phyloP scores from a whole-genome alignment of 1,140 invertebrate species.

The Harpegnathos saltator region DNA sequence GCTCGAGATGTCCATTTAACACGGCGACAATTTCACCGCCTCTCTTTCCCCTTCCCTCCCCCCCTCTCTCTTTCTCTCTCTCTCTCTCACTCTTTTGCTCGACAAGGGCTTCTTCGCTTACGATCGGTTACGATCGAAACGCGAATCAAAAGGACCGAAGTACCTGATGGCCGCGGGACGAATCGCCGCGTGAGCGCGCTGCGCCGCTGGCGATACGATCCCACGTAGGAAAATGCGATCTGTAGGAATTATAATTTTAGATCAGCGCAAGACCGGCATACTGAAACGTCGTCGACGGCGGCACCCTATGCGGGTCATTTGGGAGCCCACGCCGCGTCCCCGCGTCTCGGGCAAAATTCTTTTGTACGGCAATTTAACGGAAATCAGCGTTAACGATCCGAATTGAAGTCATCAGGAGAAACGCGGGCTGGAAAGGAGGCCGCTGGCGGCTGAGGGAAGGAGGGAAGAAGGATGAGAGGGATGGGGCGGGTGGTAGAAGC shows the following conservation, averaged over 20 bases:
- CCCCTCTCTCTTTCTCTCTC: too few relatives aligned
- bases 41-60: too few relatives aligned
- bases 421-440: background rate
- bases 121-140: constrained; percentile 12
- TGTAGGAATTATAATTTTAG: constrained; percentile 21
- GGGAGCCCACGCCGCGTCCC: constrained; percentile 9
- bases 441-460: background rate
- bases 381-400: constrained; percentile 59
- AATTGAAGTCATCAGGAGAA: constrained; percentile 47
- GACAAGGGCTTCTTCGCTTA: too few relatives aligned
- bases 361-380: constrained; percentile 55
- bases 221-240: constrained; percentile 14
- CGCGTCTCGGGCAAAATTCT: constrained; percentile 11
- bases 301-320: constrained; percentile 49
- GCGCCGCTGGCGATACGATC: too few relatives aligned
- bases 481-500: too few relatives aligned
- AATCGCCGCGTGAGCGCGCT: too few relatives aligned
- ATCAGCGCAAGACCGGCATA: background rate
- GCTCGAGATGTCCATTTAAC: too few relatives aligned
- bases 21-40: too few relatives aligned
- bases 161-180: background rate
- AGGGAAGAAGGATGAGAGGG: background rate
- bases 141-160: background rate
- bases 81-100: background rate
- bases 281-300: constrained; percentile 11